Percentiles rank a stretch among this genome's conserved stretches.
Evolutionary conservation across 2,113 vertebrate species (phyloP).

Genomic region (Semicossyphus pulcher): DNA sequence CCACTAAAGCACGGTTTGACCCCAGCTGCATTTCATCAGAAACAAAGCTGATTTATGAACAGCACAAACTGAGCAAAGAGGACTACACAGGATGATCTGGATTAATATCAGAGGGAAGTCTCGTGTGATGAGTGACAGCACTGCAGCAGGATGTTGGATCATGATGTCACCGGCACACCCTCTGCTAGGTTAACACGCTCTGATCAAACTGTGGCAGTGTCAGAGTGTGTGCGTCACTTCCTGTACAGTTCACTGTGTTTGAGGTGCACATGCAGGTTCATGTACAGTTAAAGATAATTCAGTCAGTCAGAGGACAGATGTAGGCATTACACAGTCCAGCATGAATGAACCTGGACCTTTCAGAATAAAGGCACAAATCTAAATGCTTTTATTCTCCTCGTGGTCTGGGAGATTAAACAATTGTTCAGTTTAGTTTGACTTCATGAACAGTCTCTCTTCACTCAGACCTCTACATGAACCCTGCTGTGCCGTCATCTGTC

Average conservation of each 20-base stretch:
- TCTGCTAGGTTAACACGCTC: neutral
- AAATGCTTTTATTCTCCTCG: too few relatives aligned
- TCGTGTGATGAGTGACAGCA: neutral
- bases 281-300: neutral
- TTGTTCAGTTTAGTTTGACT: too few relatives aligned
- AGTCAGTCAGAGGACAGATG: neutral
- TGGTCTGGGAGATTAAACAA: too few relatives aligned
- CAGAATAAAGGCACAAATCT: too few relatives aligned
- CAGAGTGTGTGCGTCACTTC: too few relatives aligned
- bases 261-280: neutral
- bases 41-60: neutral
- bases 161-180: neutral
- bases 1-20: neutral
- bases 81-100: constrained; percentile 9
- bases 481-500: too few relatives aligned
- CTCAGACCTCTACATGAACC: too few relatives aligned
- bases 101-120: constrained; percentile 7
- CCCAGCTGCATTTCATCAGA: neutral
- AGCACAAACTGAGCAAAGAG: neutral
- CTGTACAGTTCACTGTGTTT: neutral
- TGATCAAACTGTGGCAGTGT: too few relatives aligned
- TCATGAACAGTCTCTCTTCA: too few relatives aligned
- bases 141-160: neutral
- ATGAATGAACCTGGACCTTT: too few relatives aligned
- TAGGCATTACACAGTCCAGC: neutral